phyloP scores from a whole-genome alignment of 2,797 vertebrate genomes.

The Channa striata region DNA sequence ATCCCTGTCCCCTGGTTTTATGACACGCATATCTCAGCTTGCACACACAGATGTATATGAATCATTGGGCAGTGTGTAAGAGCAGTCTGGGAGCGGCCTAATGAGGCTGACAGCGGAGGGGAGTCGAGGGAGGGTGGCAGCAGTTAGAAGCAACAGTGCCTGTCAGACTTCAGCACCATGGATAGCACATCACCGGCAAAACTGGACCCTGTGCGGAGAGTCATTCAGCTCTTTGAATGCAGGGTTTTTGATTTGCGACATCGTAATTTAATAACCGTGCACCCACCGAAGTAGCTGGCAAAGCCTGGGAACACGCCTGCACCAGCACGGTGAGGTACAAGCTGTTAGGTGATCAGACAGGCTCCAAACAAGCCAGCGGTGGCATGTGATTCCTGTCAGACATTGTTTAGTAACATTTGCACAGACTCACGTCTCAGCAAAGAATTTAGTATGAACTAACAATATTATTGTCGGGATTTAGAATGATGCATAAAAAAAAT shows the following conservation, averaged over 20 bases:
- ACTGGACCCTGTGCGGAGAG: neutral
- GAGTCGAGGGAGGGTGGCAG: conserved; percentile 16
- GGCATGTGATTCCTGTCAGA: neutral
- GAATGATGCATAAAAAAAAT: no score
- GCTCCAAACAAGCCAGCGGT: neutral
- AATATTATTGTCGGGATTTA: neutral
- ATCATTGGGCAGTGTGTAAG: conserved; percentile 55
- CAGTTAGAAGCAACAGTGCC: conserved; percentile 8
- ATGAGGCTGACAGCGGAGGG: conserved; percentile 42
- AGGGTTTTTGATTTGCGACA: neutral
- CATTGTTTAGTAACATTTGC: neutral
- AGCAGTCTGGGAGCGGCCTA: conserved; percentile 48
- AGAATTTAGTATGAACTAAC: neutral
- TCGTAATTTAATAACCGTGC: neutral
- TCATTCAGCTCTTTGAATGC: neutral
- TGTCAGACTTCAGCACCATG: conserved; percentile 77
- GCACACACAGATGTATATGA: conserved; percentile 59
- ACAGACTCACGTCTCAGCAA: neutral
- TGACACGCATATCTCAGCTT: conserved; percentile 56
- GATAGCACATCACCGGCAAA: conserved; percentile 66
- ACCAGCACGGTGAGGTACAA: neutral
- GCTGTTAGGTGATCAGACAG: neutral
- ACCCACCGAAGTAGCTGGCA: neutral
- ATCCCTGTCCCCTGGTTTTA: conserved; percentile 46
- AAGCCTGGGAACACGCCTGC: neutral